Conservation (phyloP, 2,888 invertebrate genomes). For the Cremastinae sp. region DNA sequence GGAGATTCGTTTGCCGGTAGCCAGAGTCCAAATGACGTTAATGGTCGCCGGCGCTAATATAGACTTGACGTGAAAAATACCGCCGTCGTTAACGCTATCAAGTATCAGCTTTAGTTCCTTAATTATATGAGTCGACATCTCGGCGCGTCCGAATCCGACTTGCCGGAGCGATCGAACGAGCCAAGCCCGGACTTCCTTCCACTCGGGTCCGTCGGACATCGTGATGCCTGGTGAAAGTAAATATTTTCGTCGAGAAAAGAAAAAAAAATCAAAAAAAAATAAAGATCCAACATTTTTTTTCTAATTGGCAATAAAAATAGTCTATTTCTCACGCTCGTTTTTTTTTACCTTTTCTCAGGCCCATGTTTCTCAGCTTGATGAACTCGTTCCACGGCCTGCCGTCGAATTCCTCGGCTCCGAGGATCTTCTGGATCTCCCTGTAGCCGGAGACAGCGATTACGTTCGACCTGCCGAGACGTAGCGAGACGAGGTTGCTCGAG, state of each 20-base stretch:
- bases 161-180: slow-evolving; percentile 82
- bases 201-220: slow-evolving; percentile 83
- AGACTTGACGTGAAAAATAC: slow-evolving; percentile 68
- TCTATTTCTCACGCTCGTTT: background rate
- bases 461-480: slow-evolving; percentile 67
- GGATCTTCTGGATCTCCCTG: slow-evolving; percentile 81
- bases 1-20: slow-evolving; percentile 79
- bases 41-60: slow-evolving; percentile 83
- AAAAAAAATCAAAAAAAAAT: too few relatives aligned
- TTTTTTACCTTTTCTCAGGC: slow-evolving; percentile 82
- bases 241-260: background rate
- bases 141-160: slow-evolving; percentile 83
- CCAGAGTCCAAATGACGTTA: slow-evolving; percentile 85
- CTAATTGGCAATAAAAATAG: background rate
- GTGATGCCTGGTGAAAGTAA: slow-evolving; percentile 82
- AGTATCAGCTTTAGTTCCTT: slow-evolving; percentile 82
- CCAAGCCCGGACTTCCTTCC: slow-evolving; percentile 83
- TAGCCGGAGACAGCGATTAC: slow-evolving; percentile 82
- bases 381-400: slow-evolving; percentile 87
- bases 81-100: slow-evolving; percentile 69
- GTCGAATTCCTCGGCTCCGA: slow-evolving; percentile 83
- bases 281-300: too few relatives aligned
- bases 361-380: slow-evolving; percentile 84
- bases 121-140: slow-evolving; percentile 82
- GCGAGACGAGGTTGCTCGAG: slow-evolving; percentile 68